Evolutionary conservation across 2,888 invertebrate species (phyloP).

Genomic region (Chrysolina americana): DNA sequence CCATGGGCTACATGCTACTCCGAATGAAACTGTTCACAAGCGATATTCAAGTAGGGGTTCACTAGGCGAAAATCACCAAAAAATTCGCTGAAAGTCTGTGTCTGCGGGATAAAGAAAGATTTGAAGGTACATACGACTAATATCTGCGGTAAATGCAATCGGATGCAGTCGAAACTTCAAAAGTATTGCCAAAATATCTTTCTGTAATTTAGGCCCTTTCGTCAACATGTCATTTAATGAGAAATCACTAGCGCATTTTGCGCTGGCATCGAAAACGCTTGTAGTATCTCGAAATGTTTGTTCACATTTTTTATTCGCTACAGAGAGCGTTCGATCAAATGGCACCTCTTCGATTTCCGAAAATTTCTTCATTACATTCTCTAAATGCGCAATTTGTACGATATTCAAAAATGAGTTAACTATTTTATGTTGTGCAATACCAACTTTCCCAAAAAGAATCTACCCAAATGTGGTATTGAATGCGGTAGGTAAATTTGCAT

Average conservation of each 20-base stretch:
- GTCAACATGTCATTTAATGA: no score
- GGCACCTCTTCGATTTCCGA: not conserved
- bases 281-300: no score
- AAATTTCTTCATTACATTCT: slow-evolving; percentile 1
- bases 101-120: not conserved
- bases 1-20: slow-evolving; percentile 16
- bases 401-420: no score
- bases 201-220: no score
- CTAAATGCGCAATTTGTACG: not conserved
- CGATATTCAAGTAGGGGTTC: no score
- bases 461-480: slow-evolving; percentile 20
- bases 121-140: slow-evolving; percentile 24
- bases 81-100: slow-evolving; percentile 19
- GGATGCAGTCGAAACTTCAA: no score
- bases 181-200: no score
- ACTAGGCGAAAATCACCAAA: slow-evolving; percentile 20
- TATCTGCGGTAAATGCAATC: slow-evolving; percentile 12
- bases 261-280: no score
- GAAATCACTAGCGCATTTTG: no score
- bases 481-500: no score
- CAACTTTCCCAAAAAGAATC: slow-evolving; percentile 20
- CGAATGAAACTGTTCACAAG: slow-evolving; percentile 12
- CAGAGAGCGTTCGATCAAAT: no score
- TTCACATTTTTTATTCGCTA: no score
- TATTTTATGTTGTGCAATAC: not conserved